Base-by-base conservation (phyloP, 2,888 invertebrate genomes). In the Acanthococcus lagerstroemiae region DNA sequence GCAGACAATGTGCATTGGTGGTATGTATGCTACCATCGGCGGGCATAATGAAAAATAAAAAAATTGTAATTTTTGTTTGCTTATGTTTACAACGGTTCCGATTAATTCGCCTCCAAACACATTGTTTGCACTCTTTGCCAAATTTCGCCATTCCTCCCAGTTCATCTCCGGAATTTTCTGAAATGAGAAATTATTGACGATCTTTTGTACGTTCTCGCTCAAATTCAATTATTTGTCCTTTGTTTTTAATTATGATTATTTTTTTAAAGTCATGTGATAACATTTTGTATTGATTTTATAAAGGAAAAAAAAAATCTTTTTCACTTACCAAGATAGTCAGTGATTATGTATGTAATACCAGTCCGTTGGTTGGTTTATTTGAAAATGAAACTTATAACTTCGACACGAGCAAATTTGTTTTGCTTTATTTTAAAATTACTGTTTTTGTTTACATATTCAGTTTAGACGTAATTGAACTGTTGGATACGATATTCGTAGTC, bases 41-140 rank as follows among this genome's bases (percentile, higher is more conserved):
- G 58, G 45, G 58, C 58, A 15, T 58, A 46, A 58, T 58, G 44
- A 44, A 21, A 44, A 57, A 15, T 57, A 24, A 15, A 45, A 58
- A 56, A 58, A n/a, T n/a, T n/a, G n/a, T n/a, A n/a, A n/a, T n/a
- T n/a, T n/a, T n/a, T n/a, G n/a, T n/a, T n/a, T n/a, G n/a, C n/a
- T n/a, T n/a, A n/a, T n/a, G n/a, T n/a, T n/a, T n/a, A n/a, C n/a
- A n/a, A n/a, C n/a, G n/a, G n/a, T n/a, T n/a, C n/a, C n/a, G n/a
- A 76, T 75, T 74, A 73, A 83, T 83, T 84, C 84, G 86, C 86
- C 85, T 85, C 85, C 86, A 86, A 50, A 84, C 87, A 86, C 87
- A 87, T 87, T 87, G 87, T 87, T 87, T 87, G 87, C 86, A 87
- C 86, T 85, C 84, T 70, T 65, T 17, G 65, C 65, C 65, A 54